Evolutionary conservation across 2,113 vertebrate genomes (phyloP).

Genomic region (Cervus canadensis): DNA sequence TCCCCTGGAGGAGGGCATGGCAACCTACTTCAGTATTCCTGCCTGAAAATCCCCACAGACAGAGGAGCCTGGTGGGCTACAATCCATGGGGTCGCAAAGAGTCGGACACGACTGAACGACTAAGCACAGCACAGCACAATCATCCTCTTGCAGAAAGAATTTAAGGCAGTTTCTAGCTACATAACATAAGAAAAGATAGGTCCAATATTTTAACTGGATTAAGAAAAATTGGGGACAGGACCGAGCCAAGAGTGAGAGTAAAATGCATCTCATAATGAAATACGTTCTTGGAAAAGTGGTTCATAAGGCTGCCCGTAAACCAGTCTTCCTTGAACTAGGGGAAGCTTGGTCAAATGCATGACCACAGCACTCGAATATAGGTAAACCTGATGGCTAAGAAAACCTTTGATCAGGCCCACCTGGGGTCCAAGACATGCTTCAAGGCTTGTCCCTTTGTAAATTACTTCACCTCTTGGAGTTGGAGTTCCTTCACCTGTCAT

Average conservation of each 20-base stretch:
- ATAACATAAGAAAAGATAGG: neutral
- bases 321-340: neutral
- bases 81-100: neutral
- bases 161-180: neutral
- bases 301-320: neutral
- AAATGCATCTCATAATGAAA: too few relatives aligned
- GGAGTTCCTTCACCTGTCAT: neutral
- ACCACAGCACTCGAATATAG: fast-evolving
- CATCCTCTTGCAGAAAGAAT: neutral
- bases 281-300: neutral
- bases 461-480: neutral
- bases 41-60: neutral
- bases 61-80: neutral
- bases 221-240: neutral
- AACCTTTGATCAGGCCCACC: neutral
- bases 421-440: neutral
- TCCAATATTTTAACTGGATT: neutral
- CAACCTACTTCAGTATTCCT: neutral
- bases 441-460: neutral
- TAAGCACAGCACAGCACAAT: neutral
- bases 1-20: neutral
- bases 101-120: neutral
- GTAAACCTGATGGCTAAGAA: neutral
- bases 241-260: neutral
- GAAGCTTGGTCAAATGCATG: fast-evolving